Percentiles rank a stretch among this genome's conserved stretches.
These are phyloP conservation scores for Drosophila nigricruria DNA, from an alignment of 2,888 invertebrate genomes.

Conservation along the genomic window DNA sequence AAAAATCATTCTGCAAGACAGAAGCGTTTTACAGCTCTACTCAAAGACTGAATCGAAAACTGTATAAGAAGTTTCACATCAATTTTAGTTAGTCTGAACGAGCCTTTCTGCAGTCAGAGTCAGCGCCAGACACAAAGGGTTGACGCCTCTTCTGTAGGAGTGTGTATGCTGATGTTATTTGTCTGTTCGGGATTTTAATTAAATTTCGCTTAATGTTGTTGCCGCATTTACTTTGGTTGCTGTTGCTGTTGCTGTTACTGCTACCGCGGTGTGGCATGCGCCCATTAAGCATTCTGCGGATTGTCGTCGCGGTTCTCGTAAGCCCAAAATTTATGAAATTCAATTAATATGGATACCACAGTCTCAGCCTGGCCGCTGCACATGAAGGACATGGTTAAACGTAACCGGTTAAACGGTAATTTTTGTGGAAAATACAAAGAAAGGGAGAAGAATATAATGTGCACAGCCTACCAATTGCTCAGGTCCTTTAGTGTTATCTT, in stretches of 20 bases:
- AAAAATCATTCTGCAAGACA: not conserved
- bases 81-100: constrained; percentile 7
- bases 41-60: constrained; percentile 3
- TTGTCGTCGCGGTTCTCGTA: constrained; percentile 95
- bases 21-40: not conserved
- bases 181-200: constrained; percentile 62
- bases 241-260: constrained; percentile 18
- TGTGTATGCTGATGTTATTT: constrained; percentile 27
- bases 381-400: constrained; percentile 16
- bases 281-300: constrained; percentile 80
- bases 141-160: constrained; percentile 1
- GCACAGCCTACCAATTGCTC: constrained; percentile 88
- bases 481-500: constrained; percentile 95
- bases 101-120: not conserved
- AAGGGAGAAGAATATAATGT: not conserved
- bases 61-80: not conserved
- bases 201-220: constrained; percentile 66
- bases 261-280: constrained; percentile 27
- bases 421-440: constrained; percentile 2
- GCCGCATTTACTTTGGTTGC: constrained; percentile 33
- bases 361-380: constrained; percentile 96
- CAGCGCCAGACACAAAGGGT: not conserved
- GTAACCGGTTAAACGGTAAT: constrained; percentile 17
- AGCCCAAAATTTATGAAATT: constrained; percentile 98
- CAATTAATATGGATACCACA: constrained; percentile 96